Evolutionary conservation across 2,888 invertebrate species (phyloP).

Genomic region (Xestoiulus laeticollis): DNA sequence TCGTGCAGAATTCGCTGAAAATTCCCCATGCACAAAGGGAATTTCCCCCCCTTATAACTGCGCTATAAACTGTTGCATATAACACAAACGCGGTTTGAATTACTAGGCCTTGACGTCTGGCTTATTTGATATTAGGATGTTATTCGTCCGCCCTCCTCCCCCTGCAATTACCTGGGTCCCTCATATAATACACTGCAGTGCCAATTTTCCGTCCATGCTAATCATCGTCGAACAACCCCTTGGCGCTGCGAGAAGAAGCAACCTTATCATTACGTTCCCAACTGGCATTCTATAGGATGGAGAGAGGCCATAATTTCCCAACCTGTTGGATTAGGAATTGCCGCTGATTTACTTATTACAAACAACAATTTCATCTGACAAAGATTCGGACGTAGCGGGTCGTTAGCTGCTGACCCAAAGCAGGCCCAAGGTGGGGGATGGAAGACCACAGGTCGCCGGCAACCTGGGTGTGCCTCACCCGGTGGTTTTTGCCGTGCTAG

Average conservation of each 20-base stretch:
- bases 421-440: slow-evolving; percentile 17
- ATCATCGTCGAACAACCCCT: neutral
- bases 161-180: neutral
- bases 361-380: slow-evolving; percentile 53
- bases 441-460: slow-evolving; percentile 5
- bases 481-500: neutral
- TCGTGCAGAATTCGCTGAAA: neutral
- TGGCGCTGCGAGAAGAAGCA: neutral
- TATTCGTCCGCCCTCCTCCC: neutral
- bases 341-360: slow-evolving; percentile 50
- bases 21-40: neutral
- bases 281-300: slow-evolving; percentile 3
- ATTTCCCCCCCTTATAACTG: neutral
- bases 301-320: neutral
- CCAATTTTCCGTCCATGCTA: neutral
- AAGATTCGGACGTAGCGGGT: slow-evolving; percentile 5
- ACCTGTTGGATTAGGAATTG: slow-evolving; percentile 47
- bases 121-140: slow-evolving; percentile 26
- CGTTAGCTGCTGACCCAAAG: neutral
- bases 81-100: neutral
- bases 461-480: slow-evolving; percentile 50
- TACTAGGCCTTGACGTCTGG: neutral
- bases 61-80: neutral
- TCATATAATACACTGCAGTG: neutral
- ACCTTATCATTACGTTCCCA: neutral